A percentile compares a stretch with the other conserved stretches of the same genome.
Conservation (phyloP, 1,140 invertebrate species). For the Phymastichus coffea region DNA sequence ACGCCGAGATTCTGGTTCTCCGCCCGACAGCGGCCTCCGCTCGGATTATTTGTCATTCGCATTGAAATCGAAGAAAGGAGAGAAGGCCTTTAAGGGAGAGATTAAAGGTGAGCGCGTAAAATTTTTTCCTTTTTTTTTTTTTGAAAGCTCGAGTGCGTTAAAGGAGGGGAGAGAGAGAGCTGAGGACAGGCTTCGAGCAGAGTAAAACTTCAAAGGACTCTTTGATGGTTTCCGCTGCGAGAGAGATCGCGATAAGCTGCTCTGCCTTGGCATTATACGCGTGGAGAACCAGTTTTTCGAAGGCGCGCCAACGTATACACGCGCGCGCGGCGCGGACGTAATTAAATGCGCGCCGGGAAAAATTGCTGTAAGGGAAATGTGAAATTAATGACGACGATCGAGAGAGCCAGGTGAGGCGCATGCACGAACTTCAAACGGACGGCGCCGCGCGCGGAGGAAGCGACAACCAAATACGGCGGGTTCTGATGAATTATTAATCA, state of each 20-base stretch:
- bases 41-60: constrained; percentile 14
- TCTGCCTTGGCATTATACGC: constrained; percentile 48
- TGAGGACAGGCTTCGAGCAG: constrained; percentile 46
- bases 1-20: no score
- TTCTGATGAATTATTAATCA: no score
- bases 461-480: no score
- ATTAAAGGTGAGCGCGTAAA: constrained; percentile 4
- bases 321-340: no score
- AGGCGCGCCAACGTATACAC: no score
- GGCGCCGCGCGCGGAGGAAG: no score
- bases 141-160: constrained; percentile 22
- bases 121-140: neutral
- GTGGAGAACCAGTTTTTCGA: constrained; percentile 45
- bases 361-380: no score
- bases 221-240: constrained; percentile 50
- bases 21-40: no score
- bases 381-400: no score
- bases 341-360: no score
- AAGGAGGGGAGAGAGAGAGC: constrained; percentile 35
- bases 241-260: constrained; percentile 54
- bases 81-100: neutral
- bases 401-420: no score
- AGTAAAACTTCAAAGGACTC: constrained; percentile 52
- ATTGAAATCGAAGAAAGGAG: constrained; percentile 16
- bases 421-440: no score